Conservation (phyloP, 1,140 invertebrate genomes). For the Linepithema humile region DNA sequence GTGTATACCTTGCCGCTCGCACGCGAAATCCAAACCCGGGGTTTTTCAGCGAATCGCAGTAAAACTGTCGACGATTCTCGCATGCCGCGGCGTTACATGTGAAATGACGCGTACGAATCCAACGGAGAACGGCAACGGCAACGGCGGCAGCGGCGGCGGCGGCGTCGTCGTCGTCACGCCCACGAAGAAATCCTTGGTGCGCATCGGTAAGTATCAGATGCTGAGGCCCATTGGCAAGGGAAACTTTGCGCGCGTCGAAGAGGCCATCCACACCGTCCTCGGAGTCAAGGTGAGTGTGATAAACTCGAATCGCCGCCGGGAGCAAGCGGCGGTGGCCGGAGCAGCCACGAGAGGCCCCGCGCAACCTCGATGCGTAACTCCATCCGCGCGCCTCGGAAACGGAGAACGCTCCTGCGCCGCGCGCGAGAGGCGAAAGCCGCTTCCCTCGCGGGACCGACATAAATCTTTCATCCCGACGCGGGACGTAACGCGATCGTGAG, state of each 20-base stretch:
- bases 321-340: slow-evolving; percentile 34
- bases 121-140: background rate
- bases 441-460: slow-evolving; percentile 30
- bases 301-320: slow-evolving; percentile 48
- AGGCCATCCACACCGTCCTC: slow-evolving; percentile 85
- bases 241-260: slow-evolving; percentile 86
- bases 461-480: slow-evolving; percentile 47
- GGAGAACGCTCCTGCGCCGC: background rate
- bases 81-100: background rate
- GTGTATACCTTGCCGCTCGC: background rate
- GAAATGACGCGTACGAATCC: slow-evolving; percentile 42
- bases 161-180: background rate
- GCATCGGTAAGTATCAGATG: slow-evolving; percentile 86
- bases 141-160: background rate
- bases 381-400: slow-evolving; percentile 7
- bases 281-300: slow-evolving; percentile 83
- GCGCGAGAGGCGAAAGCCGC: slow-evolving; percentile 44
- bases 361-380: slow-evolving; percentile 8
- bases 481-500: slow-evolving; percentile 53
- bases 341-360: too few species aligned
- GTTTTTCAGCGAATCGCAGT: background rate
- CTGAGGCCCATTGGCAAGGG: slow-evolving; percentile 86
- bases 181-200: slow-evolving; percentile 70
- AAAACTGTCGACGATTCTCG: background rate
- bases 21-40: background rate